Evolutionary conservation across 2,888 invertebrate genomes (phyloP), one percentile per base, ranked within the genome.

Genomic region (Sinhomidia bicolor): DNA sequence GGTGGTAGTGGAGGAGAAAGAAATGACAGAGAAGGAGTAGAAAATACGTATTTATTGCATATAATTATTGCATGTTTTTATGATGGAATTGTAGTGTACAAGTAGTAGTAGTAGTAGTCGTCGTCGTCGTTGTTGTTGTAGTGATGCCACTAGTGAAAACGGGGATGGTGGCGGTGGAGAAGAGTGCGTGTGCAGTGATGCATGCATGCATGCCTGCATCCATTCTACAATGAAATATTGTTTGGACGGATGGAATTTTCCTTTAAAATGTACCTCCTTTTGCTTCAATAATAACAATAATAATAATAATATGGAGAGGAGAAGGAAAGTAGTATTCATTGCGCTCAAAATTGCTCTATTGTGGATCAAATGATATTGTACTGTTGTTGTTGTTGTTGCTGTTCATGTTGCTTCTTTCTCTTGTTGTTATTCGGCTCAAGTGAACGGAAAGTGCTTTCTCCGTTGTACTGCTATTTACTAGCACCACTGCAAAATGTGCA

Each of bases 141-240:
- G n/a, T n/a, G n/a, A n/a, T n/a, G n/a, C n/a, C n/a, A n/a, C n/a
- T n/a, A n/a, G n/a, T n/a, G n/a, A n/a, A n/a, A n/a, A n/a, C n/a
- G n/a, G n/a, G n/a, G n/a, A n/a, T n/a, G n/a, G n/a, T n/a, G n/a
- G n/a, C n/a, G n/a, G 29, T 23, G 44, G 14, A 6, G 14, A 54
- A 47, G 79, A 26, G 14, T 41, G 57, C 60, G 65, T 44, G 81
- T 80, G 79, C 80, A 86, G 23, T 80, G 86, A 68, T 86, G 86
- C 86, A 86, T 86, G 76, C 65, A 60, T 54, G 57, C 79, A 79
- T 79, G 76, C 76, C 76, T 76, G 51, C 76, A 51, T 76, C 47
- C 54, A 76, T 51, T 76, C 54, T 32, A 54, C 44, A 78, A 60
- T 81, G 81, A 62, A 81, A 81, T 65, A 81, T 81, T 62, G 81